These are phyloP conservation scores for Eupithecia insigniata DNA, from an alignment of 2,888 invertebrate species.

Conservation along the genomic window DNA sequence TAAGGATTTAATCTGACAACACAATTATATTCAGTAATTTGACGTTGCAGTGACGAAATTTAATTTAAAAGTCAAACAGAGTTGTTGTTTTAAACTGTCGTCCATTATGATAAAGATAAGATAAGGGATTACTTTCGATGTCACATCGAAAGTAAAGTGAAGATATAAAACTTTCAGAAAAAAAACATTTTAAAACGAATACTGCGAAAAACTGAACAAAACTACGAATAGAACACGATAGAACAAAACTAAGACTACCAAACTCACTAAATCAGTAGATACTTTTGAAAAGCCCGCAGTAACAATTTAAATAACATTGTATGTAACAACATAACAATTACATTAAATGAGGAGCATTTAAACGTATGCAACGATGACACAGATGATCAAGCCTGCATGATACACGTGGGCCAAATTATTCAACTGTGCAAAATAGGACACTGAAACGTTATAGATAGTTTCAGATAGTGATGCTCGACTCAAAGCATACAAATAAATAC, in stretches of 20 bases:
- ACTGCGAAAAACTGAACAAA: neutral
- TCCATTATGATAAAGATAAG: slow-evolving; percentile 37
- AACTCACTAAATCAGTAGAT: too few relatives aligned
- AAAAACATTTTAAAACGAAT: neutral
- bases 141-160: neutral
- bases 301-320: neutral
- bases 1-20: neutral
- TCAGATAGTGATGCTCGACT: neutral
- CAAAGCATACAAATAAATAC: slow-evolving; percentile 13
- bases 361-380: slow-evolving; percentile 46
- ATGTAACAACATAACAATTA: slow-evolving; percentile 5
- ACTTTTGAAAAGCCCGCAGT: neutral
- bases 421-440: slow-evolving; percentile 54
- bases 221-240: too few relatives aligned
- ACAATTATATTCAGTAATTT: neutral
- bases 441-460: slow-evolving; percentile 48
- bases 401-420: slow-evolving; percentile 55
- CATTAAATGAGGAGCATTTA: neutral
- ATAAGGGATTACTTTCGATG: slow-evolving; percentile 42
- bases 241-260: too few relatives aligned
- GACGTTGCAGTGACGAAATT: neutral
- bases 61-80: slow-evolving; percentile 12
- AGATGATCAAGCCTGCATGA: slow-evolving; percentile 56
- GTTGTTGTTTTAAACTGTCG: slow-evolving; percentile 37
- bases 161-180: neutral